Base-by-base conservation (phyloP, 2,113 vertebrate genomes). In the Stegastes partitus region DNA sequence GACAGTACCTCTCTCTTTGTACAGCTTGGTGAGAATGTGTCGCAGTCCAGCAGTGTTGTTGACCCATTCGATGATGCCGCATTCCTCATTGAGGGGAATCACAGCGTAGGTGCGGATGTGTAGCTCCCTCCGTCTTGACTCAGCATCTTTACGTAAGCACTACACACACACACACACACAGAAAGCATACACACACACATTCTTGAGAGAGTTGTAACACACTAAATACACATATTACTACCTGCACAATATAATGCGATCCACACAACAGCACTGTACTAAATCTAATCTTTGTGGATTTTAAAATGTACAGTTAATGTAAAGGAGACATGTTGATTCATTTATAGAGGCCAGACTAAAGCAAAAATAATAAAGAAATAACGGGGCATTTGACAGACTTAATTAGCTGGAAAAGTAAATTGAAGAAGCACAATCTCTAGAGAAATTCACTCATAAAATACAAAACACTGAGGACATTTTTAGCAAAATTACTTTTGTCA, bases 51-150 rank as follows among this genome's bases (percentile, higher is more conserved):
- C 96, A 2, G 98, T 99, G 89, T 99, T 97, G 94, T 96, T 98
- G 79, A 99, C 97, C 98, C 98, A 99, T 85, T 99, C 98, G 57
- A 99, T 97, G 83, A 99, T 97, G 54, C 98, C 98, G 61, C 98
- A 99, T 72, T 99, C 98, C 80, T 99, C 98, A 45, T 99, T 99
- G 83, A 99, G 91, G 9, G 98, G 98, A 83, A 99, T 99, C 87
- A 99, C 98, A 14, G 97, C 97, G 0, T 99, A 99, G 21, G 98
- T 99, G 62, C 98, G 93, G 78, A 99, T 99, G 45, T 96, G 97
- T 23, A 99, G 95, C 74, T 99, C 98, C 91, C 98, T 93, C 78
- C 97, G 92, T 51, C 96, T 95, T 22, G 98, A 99, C 87, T 99
- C 98, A 0, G 97, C 98, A 71, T 99, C 97, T 93, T 99, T 99